Evolutionary conservation across 2,113 vertebrate species (phyloP), one percentile per base, ranked within the genome.

Genomic region (Lepisosteus osseus): DNA sequence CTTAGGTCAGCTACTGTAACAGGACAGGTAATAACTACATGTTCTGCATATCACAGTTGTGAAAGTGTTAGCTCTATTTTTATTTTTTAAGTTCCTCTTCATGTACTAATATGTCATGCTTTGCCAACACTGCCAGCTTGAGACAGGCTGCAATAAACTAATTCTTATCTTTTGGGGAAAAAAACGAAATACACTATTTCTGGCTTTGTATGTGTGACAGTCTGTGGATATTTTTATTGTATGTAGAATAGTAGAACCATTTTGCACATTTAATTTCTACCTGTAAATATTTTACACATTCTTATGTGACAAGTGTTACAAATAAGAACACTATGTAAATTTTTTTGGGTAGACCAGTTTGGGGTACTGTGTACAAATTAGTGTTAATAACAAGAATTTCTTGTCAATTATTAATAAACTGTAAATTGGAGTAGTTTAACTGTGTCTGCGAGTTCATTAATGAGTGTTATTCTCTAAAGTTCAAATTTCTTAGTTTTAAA

Each of bases 371-470:
- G 54, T 40, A 57, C 67, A 55, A 68, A 57, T 14, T 57, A 68
- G 40, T 69, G 55, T 69, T 7, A 41, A 43, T 69, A 69, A 54
- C 44, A 42, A 8, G 29, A 56, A 41, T n/a, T 57, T 40, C n/a
- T 54, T 29, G 54, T 69, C 12, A 43, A 7, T 59, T 69, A 69
- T 43, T 44, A 69, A 59, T 69, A 69, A 69, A 69, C 40, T 69
- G 13, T 59, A 69, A 68, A 65, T 13, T 54, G 47, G 51, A 29
- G 64, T 66, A 67, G 47, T 7, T 12, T 7, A 54, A 17, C 44
- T 29, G 44, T n/a, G n/a, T 67, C 13, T 17, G 45, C 54, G 13
- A 7, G 2, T 57, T 59, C 40, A 42, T 43, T 40, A 43, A n/a
- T 42, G 29, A 69, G 17, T 57, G 13, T 17, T 51, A 9, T 9